Percentiles rank a stretch among this genome's conserved stretches.
Evolutionary conservation across 2,113 vertebrate species (phyloP).

Genomic region (Microcebus murinus): DNA sequence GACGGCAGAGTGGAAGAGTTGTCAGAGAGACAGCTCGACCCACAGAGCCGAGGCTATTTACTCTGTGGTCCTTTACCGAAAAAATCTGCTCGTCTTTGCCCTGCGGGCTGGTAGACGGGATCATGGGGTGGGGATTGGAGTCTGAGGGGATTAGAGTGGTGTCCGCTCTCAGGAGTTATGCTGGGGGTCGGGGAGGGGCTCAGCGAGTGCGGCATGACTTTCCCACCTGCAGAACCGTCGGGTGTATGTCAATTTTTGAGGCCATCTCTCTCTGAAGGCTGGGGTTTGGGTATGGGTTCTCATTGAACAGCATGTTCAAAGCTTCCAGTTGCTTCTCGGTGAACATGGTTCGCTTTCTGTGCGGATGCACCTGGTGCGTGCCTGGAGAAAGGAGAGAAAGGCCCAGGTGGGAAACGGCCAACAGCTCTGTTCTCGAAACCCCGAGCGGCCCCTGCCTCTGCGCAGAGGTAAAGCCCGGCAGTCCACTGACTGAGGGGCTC

Average conservation of each 20-base stretch:
- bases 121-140: too few species aligned
- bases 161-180: background rate
- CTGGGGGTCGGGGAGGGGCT: background rate
- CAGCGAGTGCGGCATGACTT: background rate
- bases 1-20: background rate
- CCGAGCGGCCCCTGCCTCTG: background rate
- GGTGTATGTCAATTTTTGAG: background rate
- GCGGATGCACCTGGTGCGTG: too few species aligned
- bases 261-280: background rate
- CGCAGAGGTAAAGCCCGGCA: background rate
- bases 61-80: background rate
- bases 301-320: background rate
- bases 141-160: too few species aligned
- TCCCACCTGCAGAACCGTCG: background rate
- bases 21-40: background rate
- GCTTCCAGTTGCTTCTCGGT: background rate
- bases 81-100: background rate
- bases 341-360: background rate
- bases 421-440: background rate
- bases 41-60: background rate
- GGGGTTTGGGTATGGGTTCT: background rate
- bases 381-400: background rate
- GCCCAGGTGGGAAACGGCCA: too few species aligned
- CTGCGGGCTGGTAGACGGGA: background rate
- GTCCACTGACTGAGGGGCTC: background rate